These are phyloP conservation scores for Deilephila elpenor DNA, from an alignment of 2,888 invertebrate species.

Conservation along the genomic window DNA sequence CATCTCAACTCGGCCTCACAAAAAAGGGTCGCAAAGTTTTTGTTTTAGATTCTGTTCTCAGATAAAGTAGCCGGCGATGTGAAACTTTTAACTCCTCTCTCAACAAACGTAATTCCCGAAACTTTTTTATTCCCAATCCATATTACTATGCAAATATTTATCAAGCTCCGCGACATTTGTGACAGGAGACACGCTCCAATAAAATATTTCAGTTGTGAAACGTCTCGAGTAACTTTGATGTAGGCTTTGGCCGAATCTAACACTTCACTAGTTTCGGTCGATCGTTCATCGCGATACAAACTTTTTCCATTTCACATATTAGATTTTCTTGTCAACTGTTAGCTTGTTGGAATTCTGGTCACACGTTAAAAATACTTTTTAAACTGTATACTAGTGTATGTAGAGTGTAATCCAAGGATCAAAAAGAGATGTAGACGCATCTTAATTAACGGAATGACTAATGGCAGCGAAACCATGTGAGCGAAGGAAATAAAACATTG, in stretches of 20 bases:
- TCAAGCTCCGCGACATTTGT: neutral
- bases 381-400: neutral
- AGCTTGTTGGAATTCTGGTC: neutral
- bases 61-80: conserved; percentile 20
- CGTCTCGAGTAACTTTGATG: conserved; percentile 26
- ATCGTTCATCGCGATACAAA: neutral
- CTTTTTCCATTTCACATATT: neutral
- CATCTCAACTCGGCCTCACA: neutral
- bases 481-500: too few relatives aligned
- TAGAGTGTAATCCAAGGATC: neutral
- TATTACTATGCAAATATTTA: conserved; percentile 30
- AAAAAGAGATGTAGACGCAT: neutral
- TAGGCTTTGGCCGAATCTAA: neutral
- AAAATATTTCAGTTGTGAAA: conserved; percentile 20
- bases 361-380: neutral
- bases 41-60: conserved; percentile 4
- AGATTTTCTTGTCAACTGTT: neutral
- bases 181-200: conserved; percentile 26
- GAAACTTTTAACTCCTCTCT: conserved; percentile 9
- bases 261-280: neutral
- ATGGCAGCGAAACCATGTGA: too few relatives aligned
- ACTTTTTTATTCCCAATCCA: conserved; percentile 28
- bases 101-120: conserved; percentile 21
- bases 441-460: too few relatives aligned
- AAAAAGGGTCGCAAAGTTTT: conserved; percentile 17